Base-by-base conservation (phyloP, 2,113 vertebrate species). In the Peromyscus maniculatus region DNA sequence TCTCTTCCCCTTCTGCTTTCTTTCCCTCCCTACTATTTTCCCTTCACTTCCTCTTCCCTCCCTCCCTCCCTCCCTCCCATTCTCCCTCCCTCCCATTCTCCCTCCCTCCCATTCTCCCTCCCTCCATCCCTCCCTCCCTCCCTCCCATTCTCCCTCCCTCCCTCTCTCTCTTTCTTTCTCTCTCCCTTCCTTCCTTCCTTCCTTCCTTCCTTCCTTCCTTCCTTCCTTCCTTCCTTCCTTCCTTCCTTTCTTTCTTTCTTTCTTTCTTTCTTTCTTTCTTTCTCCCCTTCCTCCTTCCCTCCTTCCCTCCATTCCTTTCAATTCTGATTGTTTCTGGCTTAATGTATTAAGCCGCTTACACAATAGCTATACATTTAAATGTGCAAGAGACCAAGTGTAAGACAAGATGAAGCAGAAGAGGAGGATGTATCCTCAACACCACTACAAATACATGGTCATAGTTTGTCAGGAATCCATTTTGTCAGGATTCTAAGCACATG, bases 171-270 rank as follows among this genome's bases (percentile, higher is more conserved):
- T 43, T 43, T 43, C 43, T 43, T 43, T 43, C 43, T 43, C 4
- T 43, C 43, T 43, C 4, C 4, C 43, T 43, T 43, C 4, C 43
- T 43, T 43, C 4, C 43, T 43, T 43, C 4, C 43, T 43, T 43
- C 43, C 4, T 43, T 43, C 43, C 4, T 43, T 43, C 43, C 43
- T 43, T 43, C 3, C 33, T 22, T n/a, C 5, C 10, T 8, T 11
- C 7, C 43, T 2, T 46, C 3, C 4, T 9, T 46, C 24, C 12
- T 16, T 5, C 4, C 16, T 9, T 43, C 4, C 17, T 69, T 16
- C 12, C 43, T 43, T 4, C 3, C 43, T 43, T 4, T 43, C 43
- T 3, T 33, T 52, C 77, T 19, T 26, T 49, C 43, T 26, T 49
- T 21, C 43, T 43, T 4, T 43, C 43, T 43, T 4, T 43, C 43